Evolutionary conservation across 2,888 invertebrate species (phyloP), one percentile per base, ranked within the genome.

Genomic region (Cephus rjabovi): DNA sequence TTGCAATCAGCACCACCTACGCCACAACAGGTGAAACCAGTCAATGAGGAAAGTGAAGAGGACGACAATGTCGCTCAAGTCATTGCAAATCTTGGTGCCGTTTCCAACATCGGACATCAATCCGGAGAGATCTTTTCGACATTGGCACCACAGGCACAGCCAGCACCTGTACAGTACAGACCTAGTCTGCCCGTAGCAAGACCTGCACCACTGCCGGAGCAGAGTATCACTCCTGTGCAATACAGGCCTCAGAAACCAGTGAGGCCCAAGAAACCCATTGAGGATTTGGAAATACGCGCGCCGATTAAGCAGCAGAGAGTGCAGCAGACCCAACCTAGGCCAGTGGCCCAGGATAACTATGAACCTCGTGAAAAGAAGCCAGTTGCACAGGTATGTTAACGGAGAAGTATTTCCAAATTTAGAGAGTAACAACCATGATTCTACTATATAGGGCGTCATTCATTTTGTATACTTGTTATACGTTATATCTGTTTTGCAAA

Each of bases 321-420:
- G 23, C 81, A 80, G 31, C 80, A 81, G 35, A 80, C 23, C 23
- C 56, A 56, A 0, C 71, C 71, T 15, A 71, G 71, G 31, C 71
- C 71, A 71, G 15, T 34, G 31, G 31, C 31, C 31, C 34, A 31
- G 30, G 34, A 71, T 71, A 71, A 31, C 34, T 30, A 71, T 4
- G 79, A 76, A 34, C 74, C 79, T n/a, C 91, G 93, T 74, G 93
- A 93, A 76, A 95, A 93, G 89, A 95, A 95, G 83, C 96, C 96
- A 0, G 95, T 96, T 0, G 95, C 95, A 34, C 96, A 96, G 88
- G 89, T 89, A 77, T 78, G 56, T 75, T 15, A 15, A 33, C 69
- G 31, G 31, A 73, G 56, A 56, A 56, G 56, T 56, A 56, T 56
- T 56, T 56, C 56, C 56, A 56, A 56, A 40, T 15, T 56, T 23